phyloP scores from a whole-genome alignment of 2,797 vertebrate species.

The Okamejei kenojei region DNA sequence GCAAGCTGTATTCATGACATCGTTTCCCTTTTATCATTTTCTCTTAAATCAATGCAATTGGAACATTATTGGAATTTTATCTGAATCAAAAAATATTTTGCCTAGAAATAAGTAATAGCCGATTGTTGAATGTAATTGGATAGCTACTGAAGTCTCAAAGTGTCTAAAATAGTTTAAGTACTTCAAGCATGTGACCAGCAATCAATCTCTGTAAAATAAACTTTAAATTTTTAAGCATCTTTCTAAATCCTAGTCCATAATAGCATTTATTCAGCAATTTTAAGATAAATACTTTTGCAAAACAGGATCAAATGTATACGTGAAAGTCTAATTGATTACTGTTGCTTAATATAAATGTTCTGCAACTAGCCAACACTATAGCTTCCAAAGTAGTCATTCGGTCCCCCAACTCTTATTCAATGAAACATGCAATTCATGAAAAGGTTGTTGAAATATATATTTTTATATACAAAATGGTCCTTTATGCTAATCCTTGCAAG shows the following conservation, averaged over 20 bases:
- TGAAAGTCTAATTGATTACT: neutral
- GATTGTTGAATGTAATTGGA: too few species aligned
- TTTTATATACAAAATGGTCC: neutral
- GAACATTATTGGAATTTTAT: neutral
- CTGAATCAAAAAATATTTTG: neutral
- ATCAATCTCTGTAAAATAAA: neutral
- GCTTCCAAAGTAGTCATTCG: neutral
- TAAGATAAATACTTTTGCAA: neutral
- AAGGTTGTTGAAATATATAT: neutral
- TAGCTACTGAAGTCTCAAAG: too few species aligned
- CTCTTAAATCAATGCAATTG: neutral
- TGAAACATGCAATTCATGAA: neutral
- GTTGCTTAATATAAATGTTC: neutral
- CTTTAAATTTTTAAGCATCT: neutral
- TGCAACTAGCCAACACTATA: neutral
- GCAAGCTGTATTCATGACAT: neutral
- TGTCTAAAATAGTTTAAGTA: too few species aligned
- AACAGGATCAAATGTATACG: neutral
- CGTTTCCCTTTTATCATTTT: neutral
- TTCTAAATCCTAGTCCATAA: neutral
- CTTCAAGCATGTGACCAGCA: too few species aligned
- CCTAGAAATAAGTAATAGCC: neutral
- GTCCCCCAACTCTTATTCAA: neutral
- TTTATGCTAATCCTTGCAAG: constrained; percentile 1
- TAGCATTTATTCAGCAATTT: neutral